Evolutionary conservation across 2,888 invertebrate genomes (phyloP).

Genomic region (Crepidodera aurea): DNA sequence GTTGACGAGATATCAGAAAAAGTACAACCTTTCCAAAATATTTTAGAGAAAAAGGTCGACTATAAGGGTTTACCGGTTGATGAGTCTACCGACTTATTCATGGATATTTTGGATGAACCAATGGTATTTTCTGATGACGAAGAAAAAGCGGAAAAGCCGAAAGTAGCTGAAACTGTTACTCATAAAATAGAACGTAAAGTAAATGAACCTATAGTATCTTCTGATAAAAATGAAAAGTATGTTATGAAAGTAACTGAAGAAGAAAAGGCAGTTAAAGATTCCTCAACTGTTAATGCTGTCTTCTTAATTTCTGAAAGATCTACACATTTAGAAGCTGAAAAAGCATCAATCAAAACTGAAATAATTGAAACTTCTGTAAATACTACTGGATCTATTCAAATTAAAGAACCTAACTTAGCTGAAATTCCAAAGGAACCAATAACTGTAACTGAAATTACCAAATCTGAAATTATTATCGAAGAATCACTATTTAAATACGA

Average conservation of each 20-base stretch:
- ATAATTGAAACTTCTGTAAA: too few species aligned
- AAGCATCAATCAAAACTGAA: too few species aligned
- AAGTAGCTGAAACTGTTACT: background rate
- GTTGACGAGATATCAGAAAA: too few species aligned
- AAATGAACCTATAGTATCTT: slow-evolving; percentile 51
- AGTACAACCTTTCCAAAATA: too few species aligned
- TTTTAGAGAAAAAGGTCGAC: slow-evolving; percentile 32
- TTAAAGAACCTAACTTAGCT: too few species aligned
- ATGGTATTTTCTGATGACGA: slow-evolving; percentile 49
- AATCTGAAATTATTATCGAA: slow-evolving; percentile 3
- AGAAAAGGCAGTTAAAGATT: background rate
- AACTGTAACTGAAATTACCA: background rate
- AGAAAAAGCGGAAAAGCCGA: too few species aligned
- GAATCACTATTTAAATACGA: slow-evolving; percentile 38
- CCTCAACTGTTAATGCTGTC: background rate
- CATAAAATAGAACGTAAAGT: too few species aligned
- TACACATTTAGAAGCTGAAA: background rate
- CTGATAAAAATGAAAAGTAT: slow-evolving; percentile 43
- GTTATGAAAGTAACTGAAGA: background rate
- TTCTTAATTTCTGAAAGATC: background rate
- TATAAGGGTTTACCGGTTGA: slow-evolving; percentile 47
- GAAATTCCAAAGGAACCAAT: too few species aligned
- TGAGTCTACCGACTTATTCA: slow-evolving; percentile 40
- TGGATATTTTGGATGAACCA: slow-evolving; percentile 50
- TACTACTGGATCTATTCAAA: too few species aligned